Conservation (phyloP, 2,888 invertebrate species). For the Pachydiplax longipennis region DNA sequence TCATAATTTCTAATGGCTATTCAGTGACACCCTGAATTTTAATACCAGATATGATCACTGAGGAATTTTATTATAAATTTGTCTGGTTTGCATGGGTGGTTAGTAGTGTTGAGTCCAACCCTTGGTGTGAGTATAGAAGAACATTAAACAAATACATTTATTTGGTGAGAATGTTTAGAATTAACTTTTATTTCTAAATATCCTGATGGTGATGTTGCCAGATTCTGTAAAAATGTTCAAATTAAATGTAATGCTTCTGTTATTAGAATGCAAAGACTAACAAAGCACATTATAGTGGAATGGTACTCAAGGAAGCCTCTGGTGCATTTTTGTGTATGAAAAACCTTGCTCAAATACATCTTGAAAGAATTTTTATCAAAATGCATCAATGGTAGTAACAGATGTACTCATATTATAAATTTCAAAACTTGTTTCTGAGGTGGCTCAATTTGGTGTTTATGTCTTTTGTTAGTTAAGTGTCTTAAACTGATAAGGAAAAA, state of each 20-base stretch:
- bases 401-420: background rate
- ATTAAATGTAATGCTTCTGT: conserved; percentile 19
- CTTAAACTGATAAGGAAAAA: background rate
- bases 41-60: no score
- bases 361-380: conserved; percentile 23
- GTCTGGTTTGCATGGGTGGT: background rate
- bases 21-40: no score
- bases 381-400: background rate
- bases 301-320: conserved; percentile 8
- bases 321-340: conserved; percentile 17
- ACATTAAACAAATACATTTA: background rate
- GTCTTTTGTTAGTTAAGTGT: conserved; percentile 2
- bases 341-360: conserved; percentile 39
- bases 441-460: conserved; percentile 25
- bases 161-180: background rate
- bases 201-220: conserved; percentile 22
- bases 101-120: background rate
- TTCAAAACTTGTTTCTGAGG: conserved; percentile 5
- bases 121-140: background rate
- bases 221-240: conserved; percentile 43
- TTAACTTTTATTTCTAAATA: background rate
- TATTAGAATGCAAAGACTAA: conserved; percentile 14
- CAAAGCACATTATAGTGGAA: background rate
- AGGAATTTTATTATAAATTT: background rate
- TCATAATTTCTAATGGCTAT: no score